Evolutionary conservation across 2,113 vertebrate genomes (phyloP).

Genomic region (Alexandromys fortis): DNA sequence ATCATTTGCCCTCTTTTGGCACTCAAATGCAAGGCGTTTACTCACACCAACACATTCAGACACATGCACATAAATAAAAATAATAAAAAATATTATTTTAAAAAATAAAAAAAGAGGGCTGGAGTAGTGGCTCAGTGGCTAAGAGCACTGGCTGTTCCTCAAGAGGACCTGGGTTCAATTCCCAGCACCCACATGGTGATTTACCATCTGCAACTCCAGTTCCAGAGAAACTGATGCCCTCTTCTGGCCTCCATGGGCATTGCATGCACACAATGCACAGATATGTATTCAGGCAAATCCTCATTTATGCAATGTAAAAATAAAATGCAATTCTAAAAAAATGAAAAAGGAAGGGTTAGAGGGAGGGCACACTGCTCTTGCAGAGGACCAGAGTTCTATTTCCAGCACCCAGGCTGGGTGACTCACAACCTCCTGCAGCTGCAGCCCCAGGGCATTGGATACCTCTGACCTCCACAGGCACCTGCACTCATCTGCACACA

Average conservation of each 20-base stretch:
- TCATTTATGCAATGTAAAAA: background rate
- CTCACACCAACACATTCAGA: background rate
- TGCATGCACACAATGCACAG: background rate
- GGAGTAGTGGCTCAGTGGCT: background rate
- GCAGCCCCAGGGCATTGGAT: background rate
- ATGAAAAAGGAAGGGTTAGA: background rate
- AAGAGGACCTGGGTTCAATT: background rate
- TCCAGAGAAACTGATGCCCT: background rate
- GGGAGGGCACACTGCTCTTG: background rate
- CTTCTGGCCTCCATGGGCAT: background rate
- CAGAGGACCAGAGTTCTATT: background rate
- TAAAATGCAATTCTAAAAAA: background rate
- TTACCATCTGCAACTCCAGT: background rate
- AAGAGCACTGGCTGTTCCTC: background rate
- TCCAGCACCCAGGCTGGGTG: background rate
- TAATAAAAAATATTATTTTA: background rate
- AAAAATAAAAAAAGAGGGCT: background rate
- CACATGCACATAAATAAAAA: background rate
- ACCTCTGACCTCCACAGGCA: background rate
- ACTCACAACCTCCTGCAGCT: background rate
- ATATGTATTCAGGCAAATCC: background rate
- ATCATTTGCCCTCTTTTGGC: background rate
- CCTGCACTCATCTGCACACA: background rate
- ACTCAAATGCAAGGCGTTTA: background rate
- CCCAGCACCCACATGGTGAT: background rate